These are phyloP conservation scores for Mycteria americana DNA, from an alignment of 2,797 vertebrate genomes.

Conservation along the genomic window DNA sequence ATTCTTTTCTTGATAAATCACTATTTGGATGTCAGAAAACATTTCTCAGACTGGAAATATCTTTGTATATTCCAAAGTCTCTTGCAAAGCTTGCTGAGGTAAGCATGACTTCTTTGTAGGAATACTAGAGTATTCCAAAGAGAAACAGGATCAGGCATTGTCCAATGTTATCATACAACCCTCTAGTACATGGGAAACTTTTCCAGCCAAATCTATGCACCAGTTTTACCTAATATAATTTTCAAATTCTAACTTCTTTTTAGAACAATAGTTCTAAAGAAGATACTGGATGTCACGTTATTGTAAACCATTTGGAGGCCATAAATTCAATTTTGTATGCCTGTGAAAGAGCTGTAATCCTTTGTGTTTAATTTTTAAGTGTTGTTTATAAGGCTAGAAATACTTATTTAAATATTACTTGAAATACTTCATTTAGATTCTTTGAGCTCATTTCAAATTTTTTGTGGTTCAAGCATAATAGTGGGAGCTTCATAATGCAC, in stretches of 20 bases:
- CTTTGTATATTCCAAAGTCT: background rate
- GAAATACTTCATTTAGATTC: background rate
- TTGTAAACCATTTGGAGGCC: background rate
- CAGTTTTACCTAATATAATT: background rate
- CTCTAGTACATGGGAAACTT: background rate
- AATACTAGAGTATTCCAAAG: background rate
- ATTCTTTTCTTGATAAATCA: background rate
- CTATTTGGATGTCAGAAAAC: background rate
- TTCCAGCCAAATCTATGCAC: background rate
- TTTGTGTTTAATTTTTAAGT: background rate
- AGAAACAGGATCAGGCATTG: background rate
- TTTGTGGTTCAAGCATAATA: background rate
- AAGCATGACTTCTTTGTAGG: background rate
- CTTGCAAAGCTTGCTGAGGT: background rate
- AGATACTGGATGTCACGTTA: background rate
- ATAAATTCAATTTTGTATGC: background rate
- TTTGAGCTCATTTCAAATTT: background rate
- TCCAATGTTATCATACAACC: background rate
- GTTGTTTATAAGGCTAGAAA: background rate
- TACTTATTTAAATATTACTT: background rate
- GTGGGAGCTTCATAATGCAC: background rate
- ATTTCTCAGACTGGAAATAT: background rate
- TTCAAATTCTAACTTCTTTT: background rate
- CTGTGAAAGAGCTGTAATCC: background rate
- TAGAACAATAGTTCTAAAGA: background rate